Evolutionary conservation across 2,888 invertebrate species (phyloP).

Genomic region (Pollenia angustigena): DNA sequence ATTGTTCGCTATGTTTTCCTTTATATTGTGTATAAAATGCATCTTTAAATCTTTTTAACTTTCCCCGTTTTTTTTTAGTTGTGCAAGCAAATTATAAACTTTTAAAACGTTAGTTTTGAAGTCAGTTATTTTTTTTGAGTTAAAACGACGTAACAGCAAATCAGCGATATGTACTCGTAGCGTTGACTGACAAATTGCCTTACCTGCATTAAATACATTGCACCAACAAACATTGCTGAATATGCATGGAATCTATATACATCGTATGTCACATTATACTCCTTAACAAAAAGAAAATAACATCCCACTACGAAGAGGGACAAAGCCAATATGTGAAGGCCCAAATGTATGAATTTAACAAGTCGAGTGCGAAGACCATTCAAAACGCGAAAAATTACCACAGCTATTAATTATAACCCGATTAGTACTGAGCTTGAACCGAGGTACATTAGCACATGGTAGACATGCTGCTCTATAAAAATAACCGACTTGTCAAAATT

Average conservation of each 20-base stretch:
- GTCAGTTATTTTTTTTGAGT: too few species aligned
- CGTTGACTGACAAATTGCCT: not conserved
- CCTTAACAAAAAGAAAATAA: not conserved
- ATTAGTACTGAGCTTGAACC: not conserved
- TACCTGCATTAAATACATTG: slow-evolving; percentile 18
- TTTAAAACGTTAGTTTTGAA: too few species aligned
- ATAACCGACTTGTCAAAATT: too few species aligned
- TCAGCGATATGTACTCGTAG: too few species aligned
- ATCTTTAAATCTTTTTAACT: too few species aligned
- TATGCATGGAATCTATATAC: not conserved
- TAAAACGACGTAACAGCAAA: too few species aligned
- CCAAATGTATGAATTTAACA: not conserved
- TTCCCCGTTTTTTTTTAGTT: too few species aligned
- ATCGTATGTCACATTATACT: not conserved
- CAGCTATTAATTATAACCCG: not conserved
- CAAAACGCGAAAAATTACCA: slow-evolving; percentile 1
- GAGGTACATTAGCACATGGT: too few species aligned
- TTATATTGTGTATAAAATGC: too few species aligned
- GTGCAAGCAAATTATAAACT: too few species aligned
- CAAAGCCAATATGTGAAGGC: not conserved
- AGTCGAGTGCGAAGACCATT: slow-evolving; percentile 18
- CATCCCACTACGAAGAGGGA: not conserved
- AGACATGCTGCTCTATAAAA: too few species aligned
- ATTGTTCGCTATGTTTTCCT: too few species aligned
- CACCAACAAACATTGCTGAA: not conserved